phyloP scores from a whole-genome alignment of 2,888 invertebrate genomes.

The Parascotia fuliginaria region DNA sequence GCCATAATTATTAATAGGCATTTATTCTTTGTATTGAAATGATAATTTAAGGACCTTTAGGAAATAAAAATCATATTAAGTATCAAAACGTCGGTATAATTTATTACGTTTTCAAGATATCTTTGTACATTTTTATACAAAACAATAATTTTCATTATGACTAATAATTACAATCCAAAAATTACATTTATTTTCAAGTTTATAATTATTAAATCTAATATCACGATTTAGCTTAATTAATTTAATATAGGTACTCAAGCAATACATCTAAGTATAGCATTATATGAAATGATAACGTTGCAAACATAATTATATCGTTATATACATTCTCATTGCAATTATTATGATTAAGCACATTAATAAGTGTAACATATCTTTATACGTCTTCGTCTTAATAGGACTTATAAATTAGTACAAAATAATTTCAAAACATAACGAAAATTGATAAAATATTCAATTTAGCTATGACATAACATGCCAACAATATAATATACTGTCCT shows the following conservation, averaged over 20 bases:
- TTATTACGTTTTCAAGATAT: conserved; percentile 83
- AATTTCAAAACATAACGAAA: conserved; percentile 29
- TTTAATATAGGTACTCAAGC: conserved; percentile 78
- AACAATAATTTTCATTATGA: conserved; percentile 82
- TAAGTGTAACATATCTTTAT: conserved; percentile 44
- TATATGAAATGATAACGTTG: conserved; percentile 73
- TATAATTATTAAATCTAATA: conserved; percentile 84
- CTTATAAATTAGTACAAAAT: conserved; percentile 18
- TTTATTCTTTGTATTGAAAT: conserved; percentile 35
- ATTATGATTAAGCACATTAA: conserved; percentile 53
- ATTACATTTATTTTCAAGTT: conserved; percentile 83
- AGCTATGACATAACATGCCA: conserved; percentile 9
- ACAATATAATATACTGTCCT: no score
- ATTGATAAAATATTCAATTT: conserved; percentile 8
- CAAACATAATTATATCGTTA: conserved; percentile 63
- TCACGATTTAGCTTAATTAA: conserved; percentile 85
- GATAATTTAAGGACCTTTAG: conserved; percentile 18
- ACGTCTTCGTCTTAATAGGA: conserved; percentile 27
- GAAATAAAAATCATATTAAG: conserved; percentile 73
- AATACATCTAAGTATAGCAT: conserved; percentile 67
- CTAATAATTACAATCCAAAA: conserved; percentile 86
- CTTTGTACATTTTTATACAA: conserved; percentile 85
- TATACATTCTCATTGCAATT: conserved; percentile 48
- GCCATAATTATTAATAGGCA: conserved; percentile 28
- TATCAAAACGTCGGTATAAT: conserved; percentile 86